phyloP scores from a whole-genome alignment of 1,140 invertebrate species.

The Chironomus tepperi region DNA sequence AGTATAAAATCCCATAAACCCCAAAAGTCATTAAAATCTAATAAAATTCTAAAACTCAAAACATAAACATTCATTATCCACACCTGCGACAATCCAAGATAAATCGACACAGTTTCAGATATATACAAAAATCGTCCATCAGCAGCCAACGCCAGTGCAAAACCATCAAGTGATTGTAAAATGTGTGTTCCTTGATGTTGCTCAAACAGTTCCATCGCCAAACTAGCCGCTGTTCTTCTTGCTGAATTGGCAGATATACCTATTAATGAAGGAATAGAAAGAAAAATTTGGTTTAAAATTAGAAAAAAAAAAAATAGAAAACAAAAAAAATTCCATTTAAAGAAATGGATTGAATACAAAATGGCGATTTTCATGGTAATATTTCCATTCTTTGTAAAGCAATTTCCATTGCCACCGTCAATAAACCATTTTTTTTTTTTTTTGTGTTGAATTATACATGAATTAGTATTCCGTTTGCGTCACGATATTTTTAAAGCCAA shows the following conservation, averaged over 20 bases:
- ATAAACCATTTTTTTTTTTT: constrained; percentile 24
- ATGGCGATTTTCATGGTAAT: constrained; percentile 12
- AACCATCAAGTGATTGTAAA: constrained; percentile 91
- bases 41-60: no score
- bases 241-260: constrained; percentile 57
- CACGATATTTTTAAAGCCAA: constrained; percentile 21
- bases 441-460: background rate
- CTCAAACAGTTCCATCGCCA: constrained; percentile 83
- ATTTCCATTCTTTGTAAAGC: background rate
- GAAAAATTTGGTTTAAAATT: background rate
- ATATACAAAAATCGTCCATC: constrained; percentile 97
- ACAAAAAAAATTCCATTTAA: background rate
- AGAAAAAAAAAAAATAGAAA: no score
- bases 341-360: constrained; percentile 15
- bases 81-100: constrained; percentile 96
- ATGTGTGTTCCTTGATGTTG: constrained; percentile 96
- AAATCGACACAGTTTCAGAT: constrained; percentile 97
- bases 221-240: constrained; percentile 55
- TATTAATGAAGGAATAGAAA: background rate
- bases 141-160: constrained; percentile 86
- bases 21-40: no score
- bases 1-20: no score
- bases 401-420: constrained; percentile 7
- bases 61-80: constrained; percentile 42
- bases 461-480: background rate